Evolutionary conservation across 2,888 invertebrate genomes (phyloP), one percentile per base, ranked within the genome.

Genomic region (Cephus rjabovi): DNA sequence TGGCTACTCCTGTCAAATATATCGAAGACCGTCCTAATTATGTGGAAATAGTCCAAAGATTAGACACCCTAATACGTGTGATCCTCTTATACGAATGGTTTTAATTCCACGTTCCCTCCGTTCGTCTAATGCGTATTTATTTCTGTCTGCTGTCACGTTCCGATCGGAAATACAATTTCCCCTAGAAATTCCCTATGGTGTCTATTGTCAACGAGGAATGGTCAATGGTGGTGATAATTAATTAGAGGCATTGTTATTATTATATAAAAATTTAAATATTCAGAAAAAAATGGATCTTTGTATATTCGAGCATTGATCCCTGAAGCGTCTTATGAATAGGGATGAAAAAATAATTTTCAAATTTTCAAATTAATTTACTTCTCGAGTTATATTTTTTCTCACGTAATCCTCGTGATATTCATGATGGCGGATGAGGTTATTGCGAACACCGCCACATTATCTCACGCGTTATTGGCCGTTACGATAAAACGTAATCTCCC

Each of bases 401-500:
- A 23, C 40, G 23, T 56, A 23, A 56, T 56, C 15, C 23, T 56
- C 40, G 2, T 23, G 23, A 6, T 9, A 23, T 56, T 56, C 23
- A 1, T 23, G 40, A 56, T 9, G 40, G 40, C 6, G 40, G 40
- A 56, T 15, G 40, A 56, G 23, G 34, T 71, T 71, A 71, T 71
- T 71, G 71, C 31, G 15, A 34, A 71, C 71, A 71, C 12, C 15
- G 12, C 12, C 31, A 4, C 31, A 71, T 71, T 71, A 34, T 71
- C 71, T 31, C 71, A 71, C 71, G 71, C 71, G 30, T 71, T 71
- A 71, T 71, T 71, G 71, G 31, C 15, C 71, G 31, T 80, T 69
- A 71, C 78, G 75, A 77, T 78, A 75, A 70, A 68, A 73, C 74
- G 76, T 76, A 75, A 81, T 78, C 81, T 78, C 76, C 69, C 70